These are phyloP conservation scores for Pasiphila rectangulata DNA, from an alignment of 2,888 invertebrate genomes.

Conservation along the genomic window DNA sequence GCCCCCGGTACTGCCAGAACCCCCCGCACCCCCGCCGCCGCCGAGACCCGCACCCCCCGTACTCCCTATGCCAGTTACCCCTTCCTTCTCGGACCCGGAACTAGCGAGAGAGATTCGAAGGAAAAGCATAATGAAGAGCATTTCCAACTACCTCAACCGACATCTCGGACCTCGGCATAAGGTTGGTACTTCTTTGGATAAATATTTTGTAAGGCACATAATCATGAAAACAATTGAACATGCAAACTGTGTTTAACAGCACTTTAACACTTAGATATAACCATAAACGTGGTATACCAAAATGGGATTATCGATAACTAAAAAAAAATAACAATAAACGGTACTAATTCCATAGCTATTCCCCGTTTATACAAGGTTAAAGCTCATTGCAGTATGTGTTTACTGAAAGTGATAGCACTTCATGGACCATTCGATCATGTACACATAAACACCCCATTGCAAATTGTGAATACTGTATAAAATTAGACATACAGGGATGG, in stretches of 20 bases:
- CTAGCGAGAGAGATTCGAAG: conserved; percentile 83
- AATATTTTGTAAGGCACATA: conserved; percentile 1
- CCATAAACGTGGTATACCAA: not conserved
- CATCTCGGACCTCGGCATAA: conserved; percentile 83
- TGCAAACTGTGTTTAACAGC: conserved; percentile 12
- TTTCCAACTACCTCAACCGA: conserved; percentile 90
- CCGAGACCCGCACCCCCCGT: conserved; percentile 53
- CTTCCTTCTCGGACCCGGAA: conserved; percentile 82
- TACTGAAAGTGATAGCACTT: conserved; percentile 6
- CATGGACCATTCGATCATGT: conserved; percentile 13
- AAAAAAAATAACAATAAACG: no score
- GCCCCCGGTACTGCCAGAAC: conserved; percentile 43
- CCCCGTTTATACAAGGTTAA: not conserved
- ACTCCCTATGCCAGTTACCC: conserved; percentile 57
- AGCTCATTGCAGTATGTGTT: conserved; percentile 10
- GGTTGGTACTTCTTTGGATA: conserved; percentile 53
- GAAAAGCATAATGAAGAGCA: conserved; percentile 91
- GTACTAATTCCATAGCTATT: not conserved
- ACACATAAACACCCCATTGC: conserved; percentile 24
- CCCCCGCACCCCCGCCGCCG: conserved; percentile 42
- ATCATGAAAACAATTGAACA: conserved; percentile 7
- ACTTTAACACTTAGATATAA: conserved; percentile 11
- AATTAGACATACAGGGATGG: conserved; percentile 24
- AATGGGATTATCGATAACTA: no score
- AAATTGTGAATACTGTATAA: conserved; percentile 47